A percentile compares a stretch with the other conserved stretches of the same genome.
These are phyloP conservation scores for Ailuropoda melanoleuca DNA, from an alignment of 2,113 vertebrate genomes.

Conservation along the genomic window DNA sequence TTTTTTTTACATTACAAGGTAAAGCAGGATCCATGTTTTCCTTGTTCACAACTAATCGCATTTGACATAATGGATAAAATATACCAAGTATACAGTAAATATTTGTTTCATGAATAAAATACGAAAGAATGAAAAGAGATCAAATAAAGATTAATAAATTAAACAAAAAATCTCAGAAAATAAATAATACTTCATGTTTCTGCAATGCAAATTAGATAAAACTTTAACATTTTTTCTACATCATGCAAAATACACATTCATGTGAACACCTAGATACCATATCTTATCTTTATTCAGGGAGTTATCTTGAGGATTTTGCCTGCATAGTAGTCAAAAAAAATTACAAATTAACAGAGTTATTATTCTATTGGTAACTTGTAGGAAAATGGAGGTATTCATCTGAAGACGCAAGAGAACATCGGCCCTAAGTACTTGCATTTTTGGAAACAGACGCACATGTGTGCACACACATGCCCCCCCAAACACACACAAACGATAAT, in stretches of 20 bases:
- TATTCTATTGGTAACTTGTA: neutral
- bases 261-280: neutral
- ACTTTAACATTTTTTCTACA: neutral
- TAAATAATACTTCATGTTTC: neutral
- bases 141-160: conserved; percentile 26
- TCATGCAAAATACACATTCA: neutral
- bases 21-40: neutral
- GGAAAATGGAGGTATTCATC: neutral
- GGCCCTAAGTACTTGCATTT: neutral
- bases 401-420: neutral
- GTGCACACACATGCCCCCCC: fast-evolving
- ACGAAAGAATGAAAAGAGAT: neutral
- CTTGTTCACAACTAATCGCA: neutral
- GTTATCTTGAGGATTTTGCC: neutral
- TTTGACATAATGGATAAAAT: conserved; percentile 26
- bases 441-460: neutral
- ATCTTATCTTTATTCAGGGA: neutral
- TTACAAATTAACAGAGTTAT: neutral
- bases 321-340: neutral
- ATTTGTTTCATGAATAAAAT: conserved; percentile 46
- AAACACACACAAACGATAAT: neutral
- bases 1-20: neutral
- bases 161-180: neutral
- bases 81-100: neutral
- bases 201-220: neutral